Evolutionary conservation across 1,140 invertebrate genomes (phyloP).

Genomic region (Ptiloglossa arizonensis): DNA sequence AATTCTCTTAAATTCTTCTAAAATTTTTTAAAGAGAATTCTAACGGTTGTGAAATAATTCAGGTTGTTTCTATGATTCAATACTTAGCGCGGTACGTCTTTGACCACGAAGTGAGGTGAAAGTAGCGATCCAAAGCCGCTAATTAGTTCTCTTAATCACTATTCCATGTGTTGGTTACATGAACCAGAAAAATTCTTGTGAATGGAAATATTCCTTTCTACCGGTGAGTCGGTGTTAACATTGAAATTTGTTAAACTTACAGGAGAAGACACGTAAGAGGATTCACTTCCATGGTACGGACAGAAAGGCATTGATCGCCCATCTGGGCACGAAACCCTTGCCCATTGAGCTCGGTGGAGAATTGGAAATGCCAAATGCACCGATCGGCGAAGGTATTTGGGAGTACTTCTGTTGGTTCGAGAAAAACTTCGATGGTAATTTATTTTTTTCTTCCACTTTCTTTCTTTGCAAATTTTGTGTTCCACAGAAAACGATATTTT

Average conservation of each 20-base stretch:
- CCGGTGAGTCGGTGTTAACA: background rate
- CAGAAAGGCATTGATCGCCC: conserved; percentile 84
- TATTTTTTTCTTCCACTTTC: background rate
- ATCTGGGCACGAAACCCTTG: conserved; percentile 85
- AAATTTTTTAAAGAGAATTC: too few relatives aligned
- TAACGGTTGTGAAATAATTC: background rate
- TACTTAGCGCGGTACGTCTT: background rate
- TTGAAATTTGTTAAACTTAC: conserved; percentile 36
- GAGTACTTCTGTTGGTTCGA: conserved; percentile 83
- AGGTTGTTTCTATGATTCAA: background rate
- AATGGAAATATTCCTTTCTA: background rate
- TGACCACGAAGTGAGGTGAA: background rate
- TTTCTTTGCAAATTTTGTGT: too few relatives aligned
- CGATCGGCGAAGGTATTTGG: conserved; percentile 79
- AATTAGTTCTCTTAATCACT: background rate
- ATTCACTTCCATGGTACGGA: conserved; percentile 90
- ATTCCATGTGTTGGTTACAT: background rate
- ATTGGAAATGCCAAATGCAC: conserved; percentile 80
- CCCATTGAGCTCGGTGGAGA: conserved; percentile 88
- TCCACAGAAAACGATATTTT: too few relatives aligned
- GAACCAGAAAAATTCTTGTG: background rate
- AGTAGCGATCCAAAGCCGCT: background rate
- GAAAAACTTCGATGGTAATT: conserved; percentile 82
- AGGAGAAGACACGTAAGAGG: conserved; percentile 84
- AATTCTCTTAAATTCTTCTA: too few relatives aligned